Evolutionary conservation across 2,113 vertebrate species (phyloP).

Genomic region (Steatornis caripensis): DNA sequence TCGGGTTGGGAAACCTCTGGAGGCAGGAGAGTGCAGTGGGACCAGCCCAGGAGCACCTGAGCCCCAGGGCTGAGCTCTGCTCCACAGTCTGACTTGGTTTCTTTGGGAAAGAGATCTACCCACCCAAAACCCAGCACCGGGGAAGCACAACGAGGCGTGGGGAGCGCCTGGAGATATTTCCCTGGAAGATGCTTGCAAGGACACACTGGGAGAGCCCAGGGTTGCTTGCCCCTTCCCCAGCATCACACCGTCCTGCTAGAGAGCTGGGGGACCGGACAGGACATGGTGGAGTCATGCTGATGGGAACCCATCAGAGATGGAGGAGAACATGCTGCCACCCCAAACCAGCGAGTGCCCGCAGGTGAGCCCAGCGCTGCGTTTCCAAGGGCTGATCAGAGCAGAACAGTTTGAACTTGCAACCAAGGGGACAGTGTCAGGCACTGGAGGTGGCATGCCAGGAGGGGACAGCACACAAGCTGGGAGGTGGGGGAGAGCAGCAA

Average conservation of each 20-base stretch:
- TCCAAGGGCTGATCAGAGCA: background rate
- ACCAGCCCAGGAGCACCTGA: background rate
- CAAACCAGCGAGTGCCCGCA: background rate
- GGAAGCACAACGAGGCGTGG: background rate
- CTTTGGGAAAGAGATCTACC: background rate
- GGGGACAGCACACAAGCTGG: background rate
- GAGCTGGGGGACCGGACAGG: background rate
- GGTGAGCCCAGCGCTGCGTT: background rate
- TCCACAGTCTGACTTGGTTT: background rate
- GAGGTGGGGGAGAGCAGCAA: background rate
- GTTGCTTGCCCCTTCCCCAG: background rate
- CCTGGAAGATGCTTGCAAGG: background rate
- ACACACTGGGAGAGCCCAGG: background rate
- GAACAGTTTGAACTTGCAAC: background rate
- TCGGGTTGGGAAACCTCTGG: accelerated
- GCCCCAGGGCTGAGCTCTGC: background rate
- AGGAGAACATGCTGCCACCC: slow-evolving; percentile 3
- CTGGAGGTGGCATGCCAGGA: background rate
- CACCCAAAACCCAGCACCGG: background rate
- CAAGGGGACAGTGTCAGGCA: background rate
- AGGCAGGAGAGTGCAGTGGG: background rate
- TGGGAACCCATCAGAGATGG: background rate
- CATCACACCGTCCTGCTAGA: background rate
- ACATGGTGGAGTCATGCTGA: background rate
- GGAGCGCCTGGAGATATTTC: background rate